phyloP scores from a whole-genome alignment of 2,797 vertebrate genomes.

The Alca torda region DNA sequence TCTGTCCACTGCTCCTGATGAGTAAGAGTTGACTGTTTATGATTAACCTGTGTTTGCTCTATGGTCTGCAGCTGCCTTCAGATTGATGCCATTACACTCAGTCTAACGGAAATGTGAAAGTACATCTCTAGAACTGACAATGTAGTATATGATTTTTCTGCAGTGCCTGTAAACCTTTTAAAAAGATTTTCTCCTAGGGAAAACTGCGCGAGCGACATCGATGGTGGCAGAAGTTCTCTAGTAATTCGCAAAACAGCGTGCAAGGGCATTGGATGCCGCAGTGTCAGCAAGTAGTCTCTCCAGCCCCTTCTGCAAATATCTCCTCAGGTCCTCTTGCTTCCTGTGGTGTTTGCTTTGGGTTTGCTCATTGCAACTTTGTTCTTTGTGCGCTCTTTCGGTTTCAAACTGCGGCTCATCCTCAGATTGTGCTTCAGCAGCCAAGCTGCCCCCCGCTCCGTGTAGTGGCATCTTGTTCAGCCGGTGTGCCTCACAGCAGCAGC shows the following conservation, averaged over 20 bases:
- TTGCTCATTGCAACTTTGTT: neutral
- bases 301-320: neutral
- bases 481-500: neutral
- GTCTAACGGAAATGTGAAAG: neutral
- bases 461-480: neutral
- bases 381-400: neutral
- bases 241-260: neutral
- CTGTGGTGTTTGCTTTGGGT: neutral
- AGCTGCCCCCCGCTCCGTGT: neutral
- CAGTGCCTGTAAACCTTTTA: neutral
- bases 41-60: neutral
- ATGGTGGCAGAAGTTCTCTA: neutral
- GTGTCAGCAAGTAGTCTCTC: neutral
- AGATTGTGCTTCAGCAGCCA: neutral
- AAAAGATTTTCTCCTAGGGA: neutral
- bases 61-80: neutral
- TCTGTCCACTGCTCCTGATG: neutral
- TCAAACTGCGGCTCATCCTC: neutral
- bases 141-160: neutral
- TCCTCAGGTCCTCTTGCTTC: neutral
- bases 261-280: neutral
- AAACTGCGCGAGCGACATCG: neutral
- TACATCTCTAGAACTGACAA: neutral
- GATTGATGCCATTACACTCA: neutral
- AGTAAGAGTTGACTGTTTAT: neutral